phyloP scores from a whole-genome alignment of 2,888 invertebrate species.

The Nebria brevicollis region DNA sequence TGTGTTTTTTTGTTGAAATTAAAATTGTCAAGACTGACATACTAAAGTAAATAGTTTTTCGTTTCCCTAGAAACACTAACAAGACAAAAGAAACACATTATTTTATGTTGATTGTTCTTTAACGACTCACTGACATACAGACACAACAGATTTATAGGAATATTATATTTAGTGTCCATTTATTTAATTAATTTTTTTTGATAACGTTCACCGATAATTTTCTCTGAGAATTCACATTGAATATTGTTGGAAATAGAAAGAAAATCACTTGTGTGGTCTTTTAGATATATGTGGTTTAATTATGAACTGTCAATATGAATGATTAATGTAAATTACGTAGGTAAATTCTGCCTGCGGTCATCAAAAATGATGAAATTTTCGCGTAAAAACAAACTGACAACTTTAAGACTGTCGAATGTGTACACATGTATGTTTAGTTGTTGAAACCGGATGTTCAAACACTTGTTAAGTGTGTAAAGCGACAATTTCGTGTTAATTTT shows the following conservation, averaged over 20 bases:
- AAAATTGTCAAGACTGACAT: conserved; percentile 16
- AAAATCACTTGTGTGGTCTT: no score
- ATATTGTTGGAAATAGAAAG: no score
- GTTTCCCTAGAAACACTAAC: conserved; percentile 17
- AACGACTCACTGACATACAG: not conserved
- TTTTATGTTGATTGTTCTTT: conserved; percentile 14
- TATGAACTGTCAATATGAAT: not conserved
- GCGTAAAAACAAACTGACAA: not conserved
- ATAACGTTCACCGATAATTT: no score
- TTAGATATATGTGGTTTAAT: no score
- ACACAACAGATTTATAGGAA: not conserved
- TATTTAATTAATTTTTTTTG: not conserved
- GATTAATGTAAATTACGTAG: not conserved
- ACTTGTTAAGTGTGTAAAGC: not conserved
- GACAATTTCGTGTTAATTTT: no score
- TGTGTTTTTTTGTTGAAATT: conserved; percentile 4
- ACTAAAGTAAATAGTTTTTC: conserved; percentile 28
- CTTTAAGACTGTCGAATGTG: not conserved
- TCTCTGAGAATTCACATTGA: no score
- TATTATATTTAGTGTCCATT: not conserved
- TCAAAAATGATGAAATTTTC: not conserved
- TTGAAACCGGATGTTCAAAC: not conserved
- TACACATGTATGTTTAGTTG: not conserved
- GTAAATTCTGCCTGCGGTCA: not conserved
- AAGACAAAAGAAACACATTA: conserved; percentile 6